Base-by-base conservation (phyloP, 2,113 vertebrate species). In the Lepisosteus oculatus region DNA sequence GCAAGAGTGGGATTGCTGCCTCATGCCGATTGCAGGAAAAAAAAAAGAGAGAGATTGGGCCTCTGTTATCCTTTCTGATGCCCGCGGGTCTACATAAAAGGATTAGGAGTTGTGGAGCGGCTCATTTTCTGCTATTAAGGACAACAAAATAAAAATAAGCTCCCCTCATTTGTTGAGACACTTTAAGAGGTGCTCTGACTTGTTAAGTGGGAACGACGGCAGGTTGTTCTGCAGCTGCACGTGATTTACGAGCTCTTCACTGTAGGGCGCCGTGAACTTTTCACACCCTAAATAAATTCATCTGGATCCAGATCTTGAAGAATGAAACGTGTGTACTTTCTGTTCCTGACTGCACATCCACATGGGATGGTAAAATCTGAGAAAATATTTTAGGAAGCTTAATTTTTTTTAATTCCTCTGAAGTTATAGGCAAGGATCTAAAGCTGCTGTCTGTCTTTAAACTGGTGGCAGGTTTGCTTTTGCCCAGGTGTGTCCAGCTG, bases 61-160 rank as follows among this genome's bases (percentile, higher is more conserved):
- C 42, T 8, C 64, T 75, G 74, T 75, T 83, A 65, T 70, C 67
- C 80, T 72, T 43, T 57, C 74, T 81, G 69, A 41, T 63, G 71
- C 81, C 77, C 74, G 78, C 74, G 72, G 76, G 74, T 71, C 70
- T 41, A 14, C 80, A 78, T 72, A 69, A 61, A 71, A 75, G 83
- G 82, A 87, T 87, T 88, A 86, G 71, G 29, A 29, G 29, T 29
- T 29, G 29, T 29, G 29, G 29, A 29, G 69, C 12, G 76, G 75
- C 75, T 85, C 81, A 83, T 87, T 88, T 87, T 85, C 71, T 74
- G 74, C 76, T 80, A 82, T 87, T 87, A 85, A 84, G 78, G 76
- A 77, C 79, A 68, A 8, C 42, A 67, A 65, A 83, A 82, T 82
- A 79, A 83, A 87, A 84, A 85, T 79, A 88, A 80, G 84, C 85